Conservation (phyloP, 2,797 vertebrate genomes). For the Microctenopoma stevenorrisi region DNA sequence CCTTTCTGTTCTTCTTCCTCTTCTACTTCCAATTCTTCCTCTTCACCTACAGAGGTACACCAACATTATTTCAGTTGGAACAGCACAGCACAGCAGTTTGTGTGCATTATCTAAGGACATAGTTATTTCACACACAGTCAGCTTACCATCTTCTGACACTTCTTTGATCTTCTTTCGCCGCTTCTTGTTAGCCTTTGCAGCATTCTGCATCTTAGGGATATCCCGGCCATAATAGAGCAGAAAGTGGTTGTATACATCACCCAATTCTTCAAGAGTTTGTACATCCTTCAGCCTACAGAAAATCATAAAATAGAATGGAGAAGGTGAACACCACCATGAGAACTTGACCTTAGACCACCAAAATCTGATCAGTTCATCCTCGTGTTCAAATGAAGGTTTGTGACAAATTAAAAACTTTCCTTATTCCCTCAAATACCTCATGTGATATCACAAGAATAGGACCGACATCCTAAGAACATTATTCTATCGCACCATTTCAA, state of each 20-base stretch:
- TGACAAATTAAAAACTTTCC: no score
- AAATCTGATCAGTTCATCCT: no score
- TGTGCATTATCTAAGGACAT: neutral
- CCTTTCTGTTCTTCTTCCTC: slow-evolving; percentile 95
- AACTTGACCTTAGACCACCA: neutral
- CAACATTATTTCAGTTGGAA: neutral
- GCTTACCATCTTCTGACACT: slow-evolving; percentile 88
- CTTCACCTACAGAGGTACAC: slow-evolving; percentile 81
- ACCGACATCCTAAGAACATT: no score
- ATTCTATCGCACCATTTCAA: no score
- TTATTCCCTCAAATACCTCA: no score
- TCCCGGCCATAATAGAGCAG: slow-evolving; percentile 98
- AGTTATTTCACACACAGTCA: neutral
- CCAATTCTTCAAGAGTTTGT: slow-evolving; percentile 95
- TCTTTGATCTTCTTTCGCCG: slow-evolving; percentile 93
- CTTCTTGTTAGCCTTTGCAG: slow-evolving; percentile 91
- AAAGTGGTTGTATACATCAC: slow-evolving; percentile 98
- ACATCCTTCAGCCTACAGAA: slow-evolving; percentile 92
- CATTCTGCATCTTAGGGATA: slow-evolving; percentile 99
- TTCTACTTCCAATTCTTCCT: slow-evolving; percentile 81
- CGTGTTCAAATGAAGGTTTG: no score
- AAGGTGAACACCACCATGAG: neutral
- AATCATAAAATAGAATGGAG: neutral
- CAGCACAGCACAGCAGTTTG: neutral
- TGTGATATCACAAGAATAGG: no score